Evolutionary conservation across 1,140 invertebrate species (phyloP).

Genomic region (Drosophila teissieri): DNA sequence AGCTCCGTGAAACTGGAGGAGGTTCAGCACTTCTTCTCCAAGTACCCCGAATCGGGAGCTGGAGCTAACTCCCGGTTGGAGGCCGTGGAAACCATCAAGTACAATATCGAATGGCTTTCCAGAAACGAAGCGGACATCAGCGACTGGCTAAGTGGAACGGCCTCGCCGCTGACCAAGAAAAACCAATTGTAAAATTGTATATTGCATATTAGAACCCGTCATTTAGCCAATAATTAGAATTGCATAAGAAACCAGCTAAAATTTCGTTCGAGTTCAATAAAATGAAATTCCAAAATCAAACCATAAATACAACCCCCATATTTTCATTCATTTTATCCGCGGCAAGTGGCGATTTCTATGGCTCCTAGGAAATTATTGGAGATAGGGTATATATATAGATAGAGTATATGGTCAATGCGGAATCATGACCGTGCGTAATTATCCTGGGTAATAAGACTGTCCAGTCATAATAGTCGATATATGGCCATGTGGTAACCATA

Average conservation of each 20-base stretch:
- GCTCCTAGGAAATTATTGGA: conserved; percentile 1
- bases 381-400: conserved; percentile 23
- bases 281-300: conserved; percentile 53
- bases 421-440: conserved; percentile 26
- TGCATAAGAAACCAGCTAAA: conserved; percentile 29
- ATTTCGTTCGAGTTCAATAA: conserved; percentile 52
- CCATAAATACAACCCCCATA: conserved; percentile 57
- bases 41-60: conserved; percentile 94
- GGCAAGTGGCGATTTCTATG: conserved; percentile 62
- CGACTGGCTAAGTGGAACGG: conserved; percentile 85
- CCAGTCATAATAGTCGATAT: conserved; percentile 46
- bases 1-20: conserved; percentile 89
- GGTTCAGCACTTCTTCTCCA: conserved; percentile 91
- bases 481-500: conserved; percentile 29
- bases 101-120: conserved; percentile 92
- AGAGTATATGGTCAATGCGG: conserved; percentile 8
- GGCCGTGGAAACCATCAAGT: conserved; percentile 91
- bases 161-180: conserved; percentile 50
- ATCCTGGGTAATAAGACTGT: conserved; percentile 21
- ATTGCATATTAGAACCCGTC: conserved; percentile 35
- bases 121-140: conserved; percentile 85
- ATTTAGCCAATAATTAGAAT: conserved; percentile 34
- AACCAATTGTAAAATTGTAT: conserved; percentile 59
- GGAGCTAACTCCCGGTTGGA: conserved; percentile 89
- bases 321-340: conserved; percentile 49